These are phyloP conservation scores for Schizaphis graminum DNA, from an alignment of 2,888 invertebrate species.

Conservation along the genomic window DNA sequence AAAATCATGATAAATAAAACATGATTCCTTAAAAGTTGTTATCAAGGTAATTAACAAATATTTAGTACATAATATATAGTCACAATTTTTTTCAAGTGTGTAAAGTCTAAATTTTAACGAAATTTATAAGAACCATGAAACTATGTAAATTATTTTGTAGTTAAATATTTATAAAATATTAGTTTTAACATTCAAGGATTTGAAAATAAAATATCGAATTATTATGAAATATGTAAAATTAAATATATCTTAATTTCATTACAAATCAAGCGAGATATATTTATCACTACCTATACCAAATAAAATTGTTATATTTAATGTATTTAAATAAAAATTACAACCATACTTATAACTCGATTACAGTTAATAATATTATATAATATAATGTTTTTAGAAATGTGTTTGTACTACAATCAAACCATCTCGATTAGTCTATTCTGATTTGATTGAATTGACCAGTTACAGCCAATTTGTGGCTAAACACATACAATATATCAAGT, in stretches of 20 bases:
- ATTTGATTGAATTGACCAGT: slow-evolving; percentile 32
- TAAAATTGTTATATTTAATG: not conserved
- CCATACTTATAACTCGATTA: not conserved
- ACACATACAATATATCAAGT: not conserved
- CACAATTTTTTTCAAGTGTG: no score
- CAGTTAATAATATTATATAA: not conserved
- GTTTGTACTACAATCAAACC: slow-evolving; percentile 57
- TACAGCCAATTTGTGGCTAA: slow-evolving; percentile 43
- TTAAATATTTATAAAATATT: no score
- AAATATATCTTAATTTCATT: not conserved
- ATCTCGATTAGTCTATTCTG: slow-evolving; percentile 34
- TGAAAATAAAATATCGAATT: no score
- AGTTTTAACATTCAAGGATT: no score
- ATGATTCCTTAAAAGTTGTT: no score
- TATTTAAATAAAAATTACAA: not conserved
- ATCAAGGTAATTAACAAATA: no score
- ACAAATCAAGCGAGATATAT: not conserved
- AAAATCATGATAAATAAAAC: no score
- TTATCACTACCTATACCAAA: not conserved
- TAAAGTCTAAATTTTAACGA: no score
- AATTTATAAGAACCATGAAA: no score
- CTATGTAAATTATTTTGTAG: no score
- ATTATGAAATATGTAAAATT: not conserved
- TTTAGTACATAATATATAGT: no score
- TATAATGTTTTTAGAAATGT: slow-evolving; percentile 44